Base-by-base conservation (phyloP, 2,113 vertebrate genomes). In the Natator depressus region DNA sequence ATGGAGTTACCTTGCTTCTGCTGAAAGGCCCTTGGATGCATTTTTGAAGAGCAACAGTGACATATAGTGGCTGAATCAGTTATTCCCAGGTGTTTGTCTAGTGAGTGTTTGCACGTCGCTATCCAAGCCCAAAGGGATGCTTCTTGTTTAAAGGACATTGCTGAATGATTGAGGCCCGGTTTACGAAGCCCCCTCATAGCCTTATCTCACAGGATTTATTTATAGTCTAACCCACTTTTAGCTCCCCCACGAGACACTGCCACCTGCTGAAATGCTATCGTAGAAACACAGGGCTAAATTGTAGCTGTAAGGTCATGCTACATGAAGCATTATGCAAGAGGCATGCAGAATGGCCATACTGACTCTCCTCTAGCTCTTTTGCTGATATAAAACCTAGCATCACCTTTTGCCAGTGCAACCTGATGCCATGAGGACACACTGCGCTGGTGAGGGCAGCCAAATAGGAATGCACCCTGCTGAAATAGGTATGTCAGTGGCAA, bases 81-180 rank as follows among this genome's bases (percentile, higher is more conserved):
- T 24, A 17, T 69, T 69, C 8, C 17, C 20, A 6, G 5, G 49
- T 42, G 46, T 38, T 2, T 4, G 9, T 31, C 2, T 3, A 5
- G 2, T 31, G n/a, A 80, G 54, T 54, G 59, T 14, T 1, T 22
- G 3, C 0, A 0, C 6, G 3, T 55, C 25, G 20, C 79, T 80
- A 38, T 76, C 38, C 10, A 76, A 76, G 20, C 20, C 22, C 51
- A 49, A 83, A 76, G 82, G 27, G 59, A 50, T 83, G 49, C 22
- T 87, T 20, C 55, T 90, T 65, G 69, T 82, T 19, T 57, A 12
- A 85, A 88, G 57, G 38, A 13, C 50, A 55, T 84, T 91, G 1
- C 62, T 82, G 2, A 1, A 62, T 57, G 81, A 51, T 38, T 20
- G 65, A 38, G n/a, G 19, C 16, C 31, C 8, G 8, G 31, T 65